Evolutionary conservation across 2,888 invertebrate species (phyloP), one percentile per base, ranked within the genome.

Genomic region (Ptychoptera albimana): DNA sequence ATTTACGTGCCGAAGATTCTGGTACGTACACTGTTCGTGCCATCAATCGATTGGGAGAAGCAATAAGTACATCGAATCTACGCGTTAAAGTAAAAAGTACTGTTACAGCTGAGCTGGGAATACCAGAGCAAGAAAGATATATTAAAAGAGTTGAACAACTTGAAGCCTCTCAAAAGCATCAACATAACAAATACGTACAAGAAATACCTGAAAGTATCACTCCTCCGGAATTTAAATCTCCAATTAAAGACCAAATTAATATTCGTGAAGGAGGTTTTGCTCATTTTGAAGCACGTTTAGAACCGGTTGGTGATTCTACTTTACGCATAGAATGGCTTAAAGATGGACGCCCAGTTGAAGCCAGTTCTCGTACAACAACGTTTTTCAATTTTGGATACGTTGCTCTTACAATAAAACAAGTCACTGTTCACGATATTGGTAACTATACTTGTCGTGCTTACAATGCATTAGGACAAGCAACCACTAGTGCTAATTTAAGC

Each of bases 1-100:
- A 94, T 81, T 84, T 94, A 76, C 85, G 93, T 73, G 81, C 84
- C 74, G 96, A 97, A 80, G 97, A 98, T 79, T 82, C 87, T 61
- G 94, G 94, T 69, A 82, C 84, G 67, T 92, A 92, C 58, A 88
- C 87, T 56, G 86, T 86, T 63, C 79, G 88, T 59, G 92, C 91
- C 69, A 81, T 86, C 54, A 92, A 92, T 64, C 81, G 83, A 60
- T 73, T 83, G 60, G 92, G 92, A 55, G 91, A 92, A 71, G 89
- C 91, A 54, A 76, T 87, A 57, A 86, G 87, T 66, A 79, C 81
- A 55, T 82, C 87, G 50, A 74, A 76, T 46, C 75, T 89, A 50
- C 74, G 72, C 63, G 82, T 88, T 53, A 75, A 77, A 51, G 75
- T 79, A 48, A 78, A 84, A 56, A 85, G 84, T 53, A 84, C 81